Base-by-base conservation (phyloP, 35 echinoderm and acorn worm genomes). In the Lytechinus variegatus region DNA sequence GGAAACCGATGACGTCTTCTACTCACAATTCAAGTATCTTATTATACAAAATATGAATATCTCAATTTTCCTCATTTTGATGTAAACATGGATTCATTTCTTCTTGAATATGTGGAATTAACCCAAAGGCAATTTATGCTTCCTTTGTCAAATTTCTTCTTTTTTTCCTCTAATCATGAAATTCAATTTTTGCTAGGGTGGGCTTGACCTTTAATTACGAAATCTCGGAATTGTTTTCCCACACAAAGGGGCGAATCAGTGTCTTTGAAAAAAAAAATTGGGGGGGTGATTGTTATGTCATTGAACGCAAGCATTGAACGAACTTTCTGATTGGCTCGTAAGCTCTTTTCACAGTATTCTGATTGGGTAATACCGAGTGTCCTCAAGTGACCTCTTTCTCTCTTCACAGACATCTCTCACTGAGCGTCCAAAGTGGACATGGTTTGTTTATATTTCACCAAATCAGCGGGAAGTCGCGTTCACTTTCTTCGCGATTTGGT, bases 361-460 rank as follows among this genome's bases (percentile, higher is more conserved):
- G 61, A 71, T 71, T 16, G 13, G 61, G 21, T 71, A 7, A 79
- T 79, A 16, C 6, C 24, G 3, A 7, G 88, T 90, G 88, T 90
- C 88, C 88, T 90, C 88, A 33, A 90, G 88, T 90, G 88, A 90
- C 88, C 88, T 54, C 28, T 90, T 16, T 44, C 88, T 90, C 52
- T 90, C 28, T 54, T 13, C n/a, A 44, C 28, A 79, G 88, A 52
- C 88, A 54, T 90, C 88, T 90, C 88, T 90, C 88, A 90, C 88
- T 44, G 52, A 44, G 88, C 88, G 52, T 44, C 88, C 88, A 90
- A 90, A 90, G 88, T 90, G 88, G 88, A 52, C 88, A 54, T 16
- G 88, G 88, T 90, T 90, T 90, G 88, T 90, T 90, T 90, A 90
- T 33, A 52, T 90, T 90, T 90, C 88, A 27, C 29, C 28, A 90